Conservation (phyloP, 2,797 vertebrate genomes). For the Diceros bicornis region DNA sequence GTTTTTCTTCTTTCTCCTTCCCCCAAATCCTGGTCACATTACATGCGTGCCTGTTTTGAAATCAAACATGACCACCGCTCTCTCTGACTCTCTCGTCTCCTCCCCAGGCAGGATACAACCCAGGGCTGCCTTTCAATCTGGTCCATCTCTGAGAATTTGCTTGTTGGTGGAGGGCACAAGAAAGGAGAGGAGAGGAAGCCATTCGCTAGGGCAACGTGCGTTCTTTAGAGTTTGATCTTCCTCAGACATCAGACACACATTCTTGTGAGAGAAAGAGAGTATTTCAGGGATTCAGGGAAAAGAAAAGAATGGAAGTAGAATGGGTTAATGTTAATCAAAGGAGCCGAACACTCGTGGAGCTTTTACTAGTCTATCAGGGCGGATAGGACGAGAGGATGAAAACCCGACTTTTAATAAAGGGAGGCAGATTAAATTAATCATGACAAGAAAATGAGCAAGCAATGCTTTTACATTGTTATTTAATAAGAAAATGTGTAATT, state of each 20-base stretch:
- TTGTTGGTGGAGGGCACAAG: not conserved
- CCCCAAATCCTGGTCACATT: not conserved
- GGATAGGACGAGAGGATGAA: constrained; percentile 73
- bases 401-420: constrained; percentile 83
- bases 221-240: not conserved
- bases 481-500: constrained; percentile 88
- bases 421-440: constrained; percentile 84
- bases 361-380: constrained; percentile 79
- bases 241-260: not conserved
- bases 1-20: not conserved
- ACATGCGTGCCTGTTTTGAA: not conserved
- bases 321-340: constrained; percentile 84
- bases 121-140: not conserved
- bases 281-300: not conserved
- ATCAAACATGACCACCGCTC: not conserved
- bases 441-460: constrained; percentile 84
- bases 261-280: not conserved
- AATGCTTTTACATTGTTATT: constrained; percentile 86
- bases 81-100: not conserved
- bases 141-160: not conserved
- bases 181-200: not conserved
- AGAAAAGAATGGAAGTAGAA: constrained; percentile 51
- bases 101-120: not conserved
- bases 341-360: constrained; percentile 66
- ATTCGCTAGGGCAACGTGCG: not conserved